Conservation (phyloP, 1,140 invertebrate species). For the Ostrea edulis region DNA sequence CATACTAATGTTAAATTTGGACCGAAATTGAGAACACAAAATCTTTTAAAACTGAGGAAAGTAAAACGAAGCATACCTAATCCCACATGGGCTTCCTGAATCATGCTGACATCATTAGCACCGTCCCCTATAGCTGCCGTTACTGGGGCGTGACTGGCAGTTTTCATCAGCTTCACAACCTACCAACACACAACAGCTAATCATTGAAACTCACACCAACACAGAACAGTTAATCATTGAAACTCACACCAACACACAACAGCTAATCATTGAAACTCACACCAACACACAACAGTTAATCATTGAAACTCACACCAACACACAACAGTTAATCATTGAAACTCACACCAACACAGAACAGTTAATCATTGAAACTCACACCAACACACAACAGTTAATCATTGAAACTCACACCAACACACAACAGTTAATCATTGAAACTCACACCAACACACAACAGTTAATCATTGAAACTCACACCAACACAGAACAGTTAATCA, state of each 20-base stretch:
- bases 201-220: slow-evolving; percentile 25
- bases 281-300: slow-evolving; percentile 9
- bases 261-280: no score
- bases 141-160: slow-evolving; percentile 69
- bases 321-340: background rate
- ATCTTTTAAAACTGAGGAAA: no score
- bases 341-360: slow-evolving; percentile 25
- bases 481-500: background rate
- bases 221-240: background rate
- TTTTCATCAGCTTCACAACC: slow-evolving; percentile 78
- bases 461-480: background rate
- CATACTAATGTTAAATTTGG: no score
- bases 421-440: background rate
- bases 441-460: slow-evolving; percentile 26
- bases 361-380: background rate
- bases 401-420: slow-evolving; percentile 23
- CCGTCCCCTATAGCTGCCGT: slow-evolving; percentile 87
- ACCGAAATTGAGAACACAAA: no score
- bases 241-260: slow-evolving; percentile 29
- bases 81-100: slow-evolving; percentile 84
- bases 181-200: slow-evolving; percentile 47
- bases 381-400: background rate
- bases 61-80: slow-evolving; percentile 65
- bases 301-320: slow-evolving; percentile 23
- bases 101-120: slow-evolving; percentile 99